A percentile compares a stretch with the other conserved stretches of the same genome.
phyloP scores from a whole-genome alignment of 2,113 vertebrate genomes.

The Notarius lentiginosus region DNA sequence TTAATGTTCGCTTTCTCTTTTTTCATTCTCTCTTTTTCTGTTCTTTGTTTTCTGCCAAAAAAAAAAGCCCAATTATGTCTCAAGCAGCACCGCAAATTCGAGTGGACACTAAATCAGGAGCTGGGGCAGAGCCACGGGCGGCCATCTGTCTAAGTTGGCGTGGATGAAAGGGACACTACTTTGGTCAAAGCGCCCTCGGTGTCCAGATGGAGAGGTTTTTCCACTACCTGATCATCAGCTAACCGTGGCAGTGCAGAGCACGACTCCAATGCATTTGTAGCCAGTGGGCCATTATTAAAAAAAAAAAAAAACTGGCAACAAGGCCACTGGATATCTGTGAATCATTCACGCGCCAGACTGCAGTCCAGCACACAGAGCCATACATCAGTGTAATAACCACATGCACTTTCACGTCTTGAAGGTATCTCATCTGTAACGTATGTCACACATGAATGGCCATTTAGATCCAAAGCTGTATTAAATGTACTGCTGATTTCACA shows the following conservation, averaged over 20 bases:
- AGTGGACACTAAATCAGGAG: slow-evolving; percentile 47
- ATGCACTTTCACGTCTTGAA: not conserved
- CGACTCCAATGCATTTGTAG: not conserved
- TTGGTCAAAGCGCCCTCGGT: slow-evolving; percentile 20
- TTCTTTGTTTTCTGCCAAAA: not conserved
- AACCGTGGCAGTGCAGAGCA: slow-evolving; percentile 33
- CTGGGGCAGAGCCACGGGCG: slow-evolving; percentile 43
- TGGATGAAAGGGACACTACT: slow-evolving; percentile 28
- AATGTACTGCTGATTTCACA: not conserved
- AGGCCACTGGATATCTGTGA: slow-evolving; percentile 2
- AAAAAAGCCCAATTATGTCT: slow-evolving; percentile 51
- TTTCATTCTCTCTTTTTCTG: slow-evolving; percentile 7
- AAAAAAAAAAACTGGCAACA: not conserved
- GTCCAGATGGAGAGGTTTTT: slow-evolving; percentile 46
- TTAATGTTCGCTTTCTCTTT: slow-evolving; percentile 33
- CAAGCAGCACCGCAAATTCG: slow-evolving; percentile 42
- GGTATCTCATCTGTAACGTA: not conserved
- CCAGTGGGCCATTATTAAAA: not conserved
- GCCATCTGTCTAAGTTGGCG: slow-evolving; percentile 50
- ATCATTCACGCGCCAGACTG: not conserved
- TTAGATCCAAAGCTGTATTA: slow-evolving; percentile 18
- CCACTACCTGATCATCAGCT: slow-evolving; percentile 51
- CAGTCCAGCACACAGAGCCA: not conserved
- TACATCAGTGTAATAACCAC: not conserved
- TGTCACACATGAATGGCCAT: slow-evolving; percentile 3